Percentiles rank a stretch among this genome's conserved stretches.
Evolutionary conservation across 2,113 vertebrate genomes (phyloP).

Genomic region (Lampris incognitus): DNA sequence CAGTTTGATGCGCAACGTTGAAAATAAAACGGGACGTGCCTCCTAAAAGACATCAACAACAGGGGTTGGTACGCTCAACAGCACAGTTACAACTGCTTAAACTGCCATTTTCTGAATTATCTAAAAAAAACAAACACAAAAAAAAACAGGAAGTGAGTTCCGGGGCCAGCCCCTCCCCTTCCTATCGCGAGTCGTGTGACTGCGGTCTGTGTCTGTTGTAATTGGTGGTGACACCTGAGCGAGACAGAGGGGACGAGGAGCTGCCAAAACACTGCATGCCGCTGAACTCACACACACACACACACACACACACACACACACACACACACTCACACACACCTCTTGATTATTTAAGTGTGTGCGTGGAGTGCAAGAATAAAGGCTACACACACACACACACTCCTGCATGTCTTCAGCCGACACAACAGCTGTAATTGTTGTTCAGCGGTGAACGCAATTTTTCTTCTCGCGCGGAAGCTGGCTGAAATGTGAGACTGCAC

Average conservation of each 20-base stretch:
- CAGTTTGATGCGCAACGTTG: no score
- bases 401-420: no score
- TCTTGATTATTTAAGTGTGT: no score
- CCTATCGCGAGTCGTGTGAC: constrained; percentile 1
- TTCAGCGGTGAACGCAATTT: background rate
- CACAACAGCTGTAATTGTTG: background rate
- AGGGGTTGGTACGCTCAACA: no score
- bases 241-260: constrained; percentile 36
- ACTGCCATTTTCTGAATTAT: no score
- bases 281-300: constrained; percentile 10
- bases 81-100: no score
- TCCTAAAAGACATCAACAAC: no score
- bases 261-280: constrained; percentile 39
- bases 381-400: constrained; percentile 1
- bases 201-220: constrained; percentile 19
- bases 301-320: constrained; percentile 9
- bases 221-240: constrained; percentile 42
- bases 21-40: no score
- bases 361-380: no score
- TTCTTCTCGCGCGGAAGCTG: background rate
- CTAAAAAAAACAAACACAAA: no score
- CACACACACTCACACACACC: background rate
- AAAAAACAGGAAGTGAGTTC: background rate
- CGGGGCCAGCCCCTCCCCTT: background rate
- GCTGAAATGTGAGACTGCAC: no score